A percentile compares a stretch with the other conserved stretches of the same genome.
Evolutionary conservation across 64 coral and sea anemone species (phyloP).

Genomic region (Pocillopora damicornis): DNA sequence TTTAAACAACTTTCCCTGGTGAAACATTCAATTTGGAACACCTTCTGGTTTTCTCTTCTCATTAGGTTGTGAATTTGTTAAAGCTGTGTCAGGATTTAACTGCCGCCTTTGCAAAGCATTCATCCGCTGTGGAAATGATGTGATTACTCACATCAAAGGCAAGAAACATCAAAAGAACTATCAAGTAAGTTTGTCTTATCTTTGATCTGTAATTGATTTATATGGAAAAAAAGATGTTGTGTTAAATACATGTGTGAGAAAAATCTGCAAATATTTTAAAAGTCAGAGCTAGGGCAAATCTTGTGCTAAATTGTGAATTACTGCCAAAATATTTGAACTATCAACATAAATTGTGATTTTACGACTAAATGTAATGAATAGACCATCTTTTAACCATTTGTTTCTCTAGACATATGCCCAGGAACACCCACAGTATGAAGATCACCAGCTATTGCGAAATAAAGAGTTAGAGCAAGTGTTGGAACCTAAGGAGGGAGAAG

Average conservation of each 20-base stretch:
- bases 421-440: constrained; percentile 84
- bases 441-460: constrained; percentile 68
- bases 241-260: too few relatives aligned
- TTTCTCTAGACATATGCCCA: constrained; percentile 47
- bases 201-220: background rate
- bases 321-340: too few relatives aligned
- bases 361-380: background rate
- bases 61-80: constrained; percentile 96
- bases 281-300: too few relatives aligned
- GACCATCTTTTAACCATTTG: background rate
- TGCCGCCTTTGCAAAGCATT: constrained; percentile 89
- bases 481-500: constrained; percentile 73
- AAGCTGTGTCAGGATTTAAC: constrained; percentile 97
- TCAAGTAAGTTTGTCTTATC: constrained; percentile 44
- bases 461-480: constrained; percentile 71
- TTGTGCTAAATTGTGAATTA: too few relatives aligned
- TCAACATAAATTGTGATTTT: background rate
- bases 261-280: too few relatives aligned
- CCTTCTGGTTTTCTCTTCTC: background rate
- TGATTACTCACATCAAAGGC: constrained; percentile 77
- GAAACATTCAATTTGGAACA: too few relatives aligned
- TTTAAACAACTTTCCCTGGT: too few relatives aligned
- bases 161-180: constrained; percentile 90
- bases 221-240: background rate
- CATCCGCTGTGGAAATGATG: constrained; percentile 79